Evolutionary conservation across 1,140 invertebrate species (phyloP), one percentile per base, ranked within the genome.

Genomic region (Mercenaria mercenaria): DNA sequence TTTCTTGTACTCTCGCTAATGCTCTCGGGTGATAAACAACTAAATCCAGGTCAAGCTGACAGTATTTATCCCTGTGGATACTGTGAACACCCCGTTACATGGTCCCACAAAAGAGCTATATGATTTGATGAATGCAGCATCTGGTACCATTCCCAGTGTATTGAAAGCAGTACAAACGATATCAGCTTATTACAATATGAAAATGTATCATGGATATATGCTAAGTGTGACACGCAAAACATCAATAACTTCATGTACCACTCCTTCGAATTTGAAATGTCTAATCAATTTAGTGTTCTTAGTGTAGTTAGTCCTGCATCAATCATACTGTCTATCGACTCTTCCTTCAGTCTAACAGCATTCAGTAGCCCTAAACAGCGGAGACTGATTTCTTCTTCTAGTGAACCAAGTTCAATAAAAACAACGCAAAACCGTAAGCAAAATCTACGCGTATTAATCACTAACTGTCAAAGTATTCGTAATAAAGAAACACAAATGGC

Each of bases 81-180:
- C 18, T 79, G 39, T 52, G 43, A 79, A 15, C 41, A 79, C 37
- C 76, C 41, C 43, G 76, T 79, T 47, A 79, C 37, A 29, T 52
- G 47, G 76, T 43, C 39, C 18, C 39, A 79, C 3, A 23, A 26
- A 6, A 39, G 47, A 43, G 69, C 61, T 34, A 37, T 79, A 50
- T 79, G 76, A 20, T 79, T 37, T 34, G n/a, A 79, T 52, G 39
- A 52, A 26, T 79, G 76, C 29, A 41, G 67, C 61, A 87, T 90
- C 0, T 81, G 77, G 77, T 74, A 90, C 64, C 83, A 90, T 64
- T 39, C 47, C 23, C 86, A 76, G 0, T 87, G 76, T 47, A 82
- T 59, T 37, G 83, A 90, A 37, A 34, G 81, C 0, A 79, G 83
- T 26, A 59, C 72, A 8, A 0, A 32, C 2, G 83, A 90, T 47